Conservation (phyloP, 2,797 vertebrate species). For the Triplophysa yarkandensis region DNA sequence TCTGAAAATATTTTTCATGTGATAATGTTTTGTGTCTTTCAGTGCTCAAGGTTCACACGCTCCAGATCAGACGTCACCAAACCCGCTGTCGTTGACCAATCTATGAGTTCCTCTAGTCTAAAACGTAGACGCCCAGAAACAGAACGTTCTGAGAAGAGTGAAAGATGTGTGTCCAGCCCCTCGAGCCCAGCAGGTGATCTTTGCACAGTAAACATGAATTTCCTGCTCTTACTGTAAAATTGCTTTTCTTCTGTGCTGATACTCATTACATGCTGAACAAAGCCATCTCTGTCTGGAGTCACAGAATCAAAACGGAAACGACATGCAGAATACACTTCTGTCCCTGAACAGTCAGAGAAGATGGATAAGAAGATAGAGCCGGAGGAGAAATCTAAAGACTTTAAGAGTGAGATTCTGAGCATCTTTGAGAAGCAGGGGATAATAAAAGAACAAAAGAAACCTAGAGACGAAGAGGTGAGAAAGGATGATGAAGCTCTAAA, state of each 20-base stretch:
- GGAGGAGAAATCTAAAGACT: neutral
- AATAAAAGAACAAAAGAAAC: neutral
- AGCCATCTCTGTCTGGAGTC: neutral
- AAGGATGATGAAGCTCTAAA: neutral
- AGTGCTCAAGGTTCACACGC: constrained; percentile 7
- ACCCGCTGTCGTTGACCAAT: neutral
- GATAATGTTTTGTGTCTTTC: neutral
- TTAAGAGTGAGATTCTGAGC: neutral
- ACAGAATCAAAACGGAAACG: constrained; percentile 24
- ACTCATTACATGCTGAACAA: neutral
- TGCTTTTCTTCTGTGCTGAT: neutral
- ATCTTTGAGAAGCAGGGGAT: neutral
- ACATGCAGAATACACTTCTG: neutral
- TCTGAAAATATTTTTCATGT: too few relatives aligned
- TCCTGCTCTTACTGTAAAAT: too few relatives aligned
- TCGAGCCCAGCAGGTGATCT: constrained; percentile 29
- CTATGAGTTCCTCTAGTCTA: neutral
- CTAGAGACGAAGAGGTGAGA: constrained; percentile 7
- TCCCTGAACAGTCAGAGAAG: neutral
- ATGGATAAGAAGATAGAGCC: neutral
- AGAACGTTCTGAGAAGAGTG: neutral
- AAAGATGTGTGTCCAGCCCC: neutral
- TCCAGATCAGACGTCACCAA: neutral
- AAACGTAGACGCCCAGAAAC: neutral
- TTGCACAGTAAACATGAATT: neutral